A percentile compares a stretch with the other conserved stretches of the same genome.
Evolutionary conservation across 2,888 invertebrate genomes (phyloP).

Genomic region (Pardosa pseudoannulata): DNA sequence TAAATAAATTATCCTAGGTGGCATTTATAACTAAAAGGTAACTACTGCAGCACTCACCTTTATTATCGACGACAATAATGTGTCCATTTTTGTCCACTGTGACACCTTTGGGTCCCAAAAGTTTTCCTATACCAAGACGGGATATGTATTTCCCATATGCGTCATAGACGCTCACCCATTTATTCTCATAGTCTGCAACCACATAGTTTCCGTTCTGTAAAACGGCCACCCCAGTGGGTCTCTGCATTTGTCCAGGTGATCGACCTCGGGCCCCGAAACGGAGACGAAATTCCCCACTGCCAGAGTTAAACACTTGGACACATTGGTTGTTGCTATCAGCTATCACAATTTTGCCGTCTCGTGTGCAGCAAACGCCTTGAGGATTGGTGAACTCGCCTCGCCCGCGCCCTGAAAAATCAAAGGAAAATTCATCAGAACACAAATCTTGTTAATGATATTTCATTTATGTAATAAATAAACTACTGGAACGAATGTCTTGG

Average conservation of each 20-base stretch:
- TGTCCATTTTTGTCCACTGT: slow-evolving; percentile 79
- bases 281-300: slow-evolving; percentile 79
- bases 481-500: no score
- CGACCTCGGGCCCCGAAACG: slow-evolving; percentile 79
- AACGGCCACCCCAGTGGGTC: slow-evolving; percentile 80
- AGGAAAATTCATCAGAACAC: no score
- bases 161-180: slow-evolving; percentile 80
- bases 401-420: slow-evolving; percentile 78
- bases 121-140: slow-evolving; percentile 79
- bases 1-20: no score
- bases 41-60: no score
- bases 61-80: slow-evolving; percentile 80
- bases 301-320: slow-evolving; percentile 77
- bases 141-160: slow-evolving; percentile 79
- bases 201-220: slow-evolving; percentile 79
- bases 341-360: slow-evolving; percentile 77
- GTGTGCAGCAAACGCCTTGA: slow-evolving; percentile 79
- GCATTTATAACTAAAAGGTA: no score
- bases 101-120: slow-evolving; percentile 80
- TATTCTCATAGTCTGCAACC: slow-evolving; percentile 81
- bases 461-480: no score
- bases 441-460: no score
- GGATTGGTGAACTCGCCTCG: slow-evolving; percentile 81
- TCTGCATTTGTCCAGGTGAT: slow-evolving; percentile 79
- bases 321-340: slow-evolving; percentile 80